Evolutionary conservation across 1,140 invertebrate species (phyloP), one percentile per base, ranked within the genome.

Genomic region (Panagrolaimus sp.): DNA sequence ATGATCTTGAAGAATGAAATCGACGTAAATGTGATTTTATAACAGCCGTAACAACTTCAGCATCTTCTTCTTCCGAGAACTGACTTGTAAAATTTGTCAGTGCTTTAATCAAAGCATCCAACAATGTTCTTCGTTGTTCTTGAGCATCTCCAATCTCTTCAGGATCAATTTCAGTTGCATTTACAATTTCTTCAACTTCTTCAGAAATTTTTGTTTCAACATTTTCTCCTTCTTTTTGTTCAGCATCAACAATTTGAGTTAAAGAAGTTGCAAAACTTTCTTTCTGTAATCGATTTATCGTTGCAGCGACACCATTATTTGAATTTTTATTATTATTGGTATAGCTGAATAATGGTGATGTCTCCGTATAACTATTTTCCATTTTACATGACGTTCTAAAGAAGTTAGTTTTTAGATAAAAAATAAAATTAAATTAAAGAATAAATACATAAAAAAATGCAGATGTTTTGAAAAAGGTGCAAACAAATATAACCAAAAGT

Each of bases 361-460:
- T 58, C 17, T 58, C 52, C 12, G 52, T 58, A 58, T 26, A 58
- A 58, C 52, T 58, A 28, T 58, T 58, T 58, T 58, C 52, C 52
- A 58, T 58, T 58, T 58, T 58, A 28, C 28, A 26, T 58, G 52
- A 58, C 52, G 52, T 58, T 28, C 52, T 58, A 21, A 52, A 58
- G 28, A 55, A 58, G 28, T 26, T 21, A 28, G 2, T 58, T 58
- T 14, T 21, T 38, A 38, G n/a, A n/a, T n/a, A n/a, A n/a, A 38
- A 38, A 38, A 4, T 38, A 38, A 38, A 38, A 4, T 38, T 38
- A 4, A 4, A 38, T 4, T 4, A 38, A 38, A 38, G 32, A 4
- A 38, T 4, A 4, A 38, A 38, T 38, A 38, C 7, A 38, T 4
- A 38, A 38, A 38, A 38, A 38, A 7, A 38, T 38, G 32, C 32